These are phyloP conservation scores for Hepsetus odoe DNA, from an alignment of 2,113 vertebrate genomes.

Conservation along the genomic window DNA sequence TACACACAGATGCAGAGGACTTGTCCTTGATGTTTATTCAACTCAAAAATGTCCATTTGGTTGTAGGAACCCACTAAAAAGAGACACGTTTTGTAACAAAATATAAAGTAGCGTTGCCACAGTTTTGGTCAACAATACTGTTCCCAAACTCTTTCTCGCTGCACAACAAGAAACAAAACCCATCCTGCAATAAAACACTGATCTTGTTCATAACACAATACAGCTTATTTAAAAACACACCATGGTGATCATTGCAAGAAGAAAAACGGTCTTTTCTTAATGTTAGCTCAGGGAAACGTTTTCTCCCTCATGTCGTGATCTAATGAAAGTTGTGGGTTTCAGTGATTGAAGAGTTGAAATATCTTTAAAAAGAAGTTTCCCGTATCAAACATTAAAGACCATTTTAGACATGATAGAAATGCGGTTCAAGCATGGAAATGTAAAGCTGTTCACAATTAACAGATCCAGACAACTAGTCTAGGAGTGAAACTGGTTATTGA, in stretches of 20 bases:
- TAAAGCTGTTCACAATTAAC: not conserved
- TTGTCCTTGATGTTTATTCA: slow-evolving; percentile 31
- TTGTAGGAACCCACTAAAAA: slow-evolving; percentile 3
- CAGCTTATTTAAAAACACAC: slow-evolving; percentile 5
- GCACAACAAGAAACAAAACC: slow-evolving; percentile 18
- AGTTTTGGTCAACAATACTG: not conserved
- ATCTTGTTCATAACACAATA: slow-evolving; percentile 9
- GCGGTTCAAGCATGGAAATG: not conserved
- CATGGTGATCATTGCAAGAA: no score
- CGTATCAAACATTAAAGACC: not conserved
- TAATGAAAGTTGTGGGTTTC: not conserved
- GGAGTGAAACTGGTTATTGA: not conserved
- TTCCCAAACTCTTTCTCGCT: not conserved
- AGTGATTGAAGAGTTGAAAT: not conserved
- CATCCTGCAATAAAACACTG: slow-evolving; percentile 19
- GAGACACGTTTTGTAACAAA: not conserved
- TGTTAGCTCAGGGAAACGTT: not conserved
- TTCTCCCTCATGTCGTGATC: not conserved
- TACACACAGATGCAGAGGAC: not conserved
- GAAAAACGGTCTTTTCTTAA: not conserved
- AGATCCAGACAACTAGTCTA: not conserved
- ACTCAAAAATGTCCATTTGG: slow-evolving; percentile 23
- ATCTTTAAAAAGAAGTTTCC: not conserved
- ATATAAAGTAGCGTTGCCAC: not conserved
- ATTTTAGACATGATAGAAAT: not conserved